A percentile compares a stretch with the other conserved stretches of the same genome.
phyloP scores from a whole-genome alignment of 2,113 vertebrate genomes.

The Dryoscopus gambensis region DNA sequence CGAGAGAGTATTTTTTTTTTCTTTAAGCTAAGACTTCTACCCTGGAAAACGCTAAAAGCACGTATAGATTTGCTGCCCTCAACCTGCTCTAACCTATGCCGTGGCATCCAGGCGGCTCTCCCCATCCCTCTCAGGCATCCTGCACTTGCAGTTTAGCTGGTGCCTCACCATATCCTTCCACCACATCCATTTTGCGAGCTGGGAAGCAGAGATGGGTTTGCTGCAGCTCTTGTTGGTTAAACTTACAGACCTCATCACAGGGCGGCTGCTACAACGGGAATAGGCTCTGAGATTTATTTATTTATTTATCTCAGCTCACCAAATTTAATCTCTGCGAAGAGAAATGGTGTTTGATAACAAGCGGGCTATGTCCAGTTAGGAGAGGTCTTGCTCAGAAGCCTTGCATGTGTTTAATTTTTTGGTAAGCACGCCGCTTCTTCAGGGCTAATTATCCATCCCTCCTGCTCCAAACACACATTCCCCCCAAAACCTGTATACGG shows the following conservation, averaged over 20 bases:
- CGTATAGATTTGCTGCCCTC: background rate
- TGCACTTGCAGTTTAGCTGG: background rate
- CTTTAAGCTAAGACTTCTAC: background rate
- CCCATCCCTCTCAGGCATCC: background rate
- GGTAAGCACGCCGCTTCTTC: background rate
- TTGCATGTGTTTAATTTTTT: background rate
- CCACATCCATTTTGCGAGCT: constrained; percentile 23
- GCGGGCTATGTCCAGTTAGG: background rate
- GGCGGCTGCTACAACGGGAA: background rate
- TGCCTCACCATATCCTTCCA: background rate
- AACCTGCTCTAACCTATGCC: background rate
- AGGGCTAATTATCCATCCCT: background rate
- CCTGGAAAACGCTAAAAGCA: background rate
- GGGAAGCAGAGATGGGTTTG: background rate
- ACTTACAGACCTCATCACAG: background rate
- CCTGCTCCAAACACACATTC: background rate
- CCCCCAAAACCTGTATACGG: background rate
- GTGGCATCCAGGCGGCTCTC: background rate
- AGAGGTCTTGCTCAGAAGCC: background rate
- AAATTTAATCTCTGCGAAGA: background rate
- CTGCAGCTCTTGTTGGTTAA: background rate
- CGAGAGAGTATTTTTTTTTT: accelerated
- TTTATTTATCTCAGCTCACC: background rate
- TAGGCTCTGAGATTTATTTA: background rate
- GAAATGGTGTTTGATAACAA: background rate